Conservation (phyloP, 1,140 invertebrate genomes). For the Eueides isabella region DNA sequence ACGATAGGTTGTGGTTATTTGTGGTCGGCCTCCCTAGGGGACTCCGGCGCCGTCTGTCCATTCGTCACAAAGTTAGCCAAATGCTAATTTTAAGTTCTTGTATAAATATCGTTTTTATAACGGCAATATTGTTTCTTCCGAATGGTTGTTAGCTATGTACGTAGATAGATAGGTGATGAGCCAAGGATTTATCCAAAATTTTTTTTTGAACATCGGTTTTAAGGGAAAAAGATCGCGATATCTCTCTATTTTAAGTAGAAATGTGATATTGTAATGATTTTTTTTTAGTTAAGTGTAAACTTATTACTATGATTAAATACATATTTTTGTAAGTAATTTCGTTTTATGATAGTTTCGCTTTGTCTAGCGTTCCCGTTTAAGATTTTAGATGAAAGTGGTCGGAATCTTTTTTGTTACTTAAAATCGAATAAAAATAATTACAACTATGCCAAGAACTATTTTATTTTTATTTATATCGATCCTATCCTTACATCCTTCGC, state of each 20-base stretch:
- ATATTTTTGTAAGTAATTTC: constrained; percentile 81
- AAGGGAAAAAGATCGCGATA: constrained; percentile 71
- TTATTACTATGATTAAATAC: constrained; percentile 75
- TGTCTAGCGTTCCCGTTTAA: constrained; percentile 74
- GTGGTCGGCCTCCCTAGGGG: constrained; percentile 50
- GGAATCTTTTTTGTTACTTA: constrained; percentile 81
- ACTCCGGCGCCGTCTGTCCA: constrained; percentile 49
- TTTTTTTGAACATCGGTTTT: constrained; percentile 57
- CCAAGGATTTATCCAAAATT: constrained; percentile 63
- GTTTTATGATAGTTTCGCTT: constrained; percentile 78
- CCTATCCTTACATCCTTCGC: neutral
- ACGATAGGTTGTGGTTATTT: constrained; percentile 75
- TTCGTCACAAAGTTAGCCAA: constrained; percentile 72
- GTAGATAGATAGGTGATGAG: constrained; percentile 57
- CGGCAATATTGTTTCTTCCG: constrained; percentile 77
- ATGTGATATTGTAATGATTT: constrained; percentile 82
- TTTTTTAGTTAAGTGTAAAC: constrained; percentile 78
- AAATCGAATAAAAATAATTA: constrained; percentile 81
- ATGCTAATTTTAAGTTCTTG: constrained; percentile 70
- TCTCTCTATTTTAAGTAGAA: constrained; percentile 82
- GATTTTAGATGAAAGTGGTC: constrained; percentile 72
- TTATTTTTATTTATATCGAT: constrained; percentile 53
- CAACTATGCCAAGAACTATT: constrained; percentile 78
- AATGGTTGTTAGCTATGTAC: constrained; percentile 55
- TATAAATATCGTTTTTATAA: constrained; percentile 68